Conservation (phyloP, 1,140 invertebrate species). For the Ceratina japonica region DNA sequence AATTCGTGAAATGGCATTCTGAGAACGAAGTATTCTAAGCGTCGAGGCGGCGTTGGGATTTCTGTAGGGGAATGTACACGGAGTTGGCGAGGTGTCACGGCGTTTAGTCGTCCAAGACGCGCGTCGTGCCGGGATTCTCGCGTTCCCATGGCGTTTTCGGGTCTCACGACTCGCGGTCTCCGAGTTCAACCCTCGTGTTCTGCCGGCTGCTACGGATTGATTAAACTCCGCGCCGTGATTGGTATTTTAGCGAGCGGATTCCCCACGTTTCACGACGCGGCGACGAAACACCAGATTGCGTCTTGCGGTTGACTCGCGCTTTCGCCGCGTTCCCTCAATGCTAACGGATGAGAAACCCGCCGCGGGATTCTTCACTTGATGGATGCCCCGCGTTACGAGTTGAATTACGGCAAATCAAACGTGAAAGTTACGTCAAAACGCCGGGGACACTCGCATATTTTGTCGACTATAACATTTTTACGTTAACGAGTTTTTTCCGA, state of each 20-base stretch:
- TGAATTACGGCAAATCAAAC: no score
- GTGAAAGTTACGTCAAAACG: no score
- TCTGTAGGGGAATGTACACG: no score
- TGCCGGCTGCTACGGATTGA: neutral
- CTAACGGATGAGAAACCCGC: neutral
- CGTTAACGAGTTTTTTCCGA: no score
- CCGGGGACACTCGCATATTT: no score
- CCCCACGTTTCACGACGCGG: neutral
- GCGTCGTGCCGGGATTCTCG: constrained; percentile 7
- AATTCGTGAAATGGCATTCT: no score
- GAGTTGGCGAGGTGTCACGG: no score
- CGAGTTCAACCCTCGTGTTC: neutral
- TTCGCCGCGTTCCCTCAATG: no score
- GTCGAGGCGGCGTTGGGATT: no score
- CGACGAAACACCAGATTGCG: neutral
- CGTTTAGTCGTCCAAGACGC: constrained; percentile 3
- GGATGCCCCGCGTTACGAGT: no score
- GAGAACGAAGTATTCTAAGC: no score
- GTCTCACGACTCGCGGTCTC: constrained; percentile 30
- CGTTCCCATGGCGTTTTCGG: constrained; percentile 25
- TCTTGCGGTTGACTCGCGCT: neutral
- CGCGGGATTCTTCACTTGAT: neutral
- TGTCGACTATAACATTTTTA: no score
- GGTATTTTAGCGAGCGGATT: neutral
- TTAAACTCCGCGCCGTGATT: neutral